Percentiles rank a stretch among this genome's conserved stretches.
These are phyloP conservation scores for Apostichopus californicus DNA, from an alignment of 35 echinoderm and acorn worm genomes.

Conservation along the genomic window DNA sequence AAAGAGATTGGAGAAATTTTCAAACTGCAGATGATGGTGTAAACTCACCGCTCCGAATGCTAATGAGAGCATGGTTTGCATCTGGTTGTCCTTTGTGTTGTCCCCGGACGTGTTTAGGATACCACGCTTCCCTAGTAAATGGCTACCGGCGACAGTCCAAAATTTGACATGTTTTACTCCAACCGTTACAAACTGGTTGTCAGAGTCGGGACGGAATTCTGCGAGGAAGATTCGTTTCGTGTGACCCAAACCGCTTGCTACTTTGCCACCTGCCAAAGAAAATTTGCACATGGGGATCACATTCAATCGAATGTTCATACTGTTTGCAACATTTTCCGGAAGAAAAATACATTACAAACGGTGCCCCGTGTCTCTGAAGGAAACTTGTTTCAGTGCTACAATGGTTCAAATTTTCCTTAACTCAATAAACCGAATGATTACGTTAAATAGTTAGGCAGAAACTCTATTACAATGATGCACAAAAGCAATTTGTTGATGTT, in stretches of 20 bases:
- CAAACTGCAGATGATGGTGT: background rate
- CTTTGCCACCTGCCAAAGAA: constrained; percentile 69
- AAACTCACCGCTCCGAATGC: constrained; percentile 98
- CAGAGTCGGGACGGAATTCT: constrained; percentile 97
- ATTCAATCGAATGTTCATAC: too few relatives aligned
- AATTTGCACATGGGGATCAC: too few relatives aligned
- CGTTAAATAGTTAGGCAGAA: too few relatives aligned
- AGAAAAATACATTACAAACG: too few relatives aligned
- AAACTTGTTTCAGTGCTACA: too few relatives aligned
- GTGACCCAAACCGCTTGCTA: constrained; percentile 81
- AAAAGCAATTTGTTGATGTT: too few relatives aligned
- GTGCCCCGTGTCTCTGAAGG: too few relatives aligned
- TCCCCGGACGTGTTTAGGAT: constrained; percentile 80
- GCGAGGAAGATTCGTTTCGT: constrained; percentile 96
- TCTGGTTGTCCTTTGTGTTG: constrained; percentile 82
- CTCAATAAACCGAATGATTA: too few relatives aligned
- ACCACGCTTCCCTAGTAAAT: constrained; percentile 88
- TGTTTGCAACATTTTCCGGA: too few relatives aligned
- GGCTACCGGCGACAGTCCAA: constrained; percentile 95
- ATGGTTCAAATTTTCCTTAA: too few relatives aligned
- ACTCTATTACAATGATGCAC: too few relatives aligned
- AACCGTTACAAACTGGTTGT: constrained; percentile 95
- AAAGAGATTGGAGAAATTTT: background rate
- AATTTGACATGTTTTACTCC: constrained; percentile 98
- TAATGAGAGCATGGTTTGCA: constrained; percentile 99